A percentile compares a stretch with the other conserved stretches of the same genome.
phyloP scores from a whole-genome alignment of 2,797 vertebrate genomes.

The Lepidocolaptes lacrymiger region DNA sequence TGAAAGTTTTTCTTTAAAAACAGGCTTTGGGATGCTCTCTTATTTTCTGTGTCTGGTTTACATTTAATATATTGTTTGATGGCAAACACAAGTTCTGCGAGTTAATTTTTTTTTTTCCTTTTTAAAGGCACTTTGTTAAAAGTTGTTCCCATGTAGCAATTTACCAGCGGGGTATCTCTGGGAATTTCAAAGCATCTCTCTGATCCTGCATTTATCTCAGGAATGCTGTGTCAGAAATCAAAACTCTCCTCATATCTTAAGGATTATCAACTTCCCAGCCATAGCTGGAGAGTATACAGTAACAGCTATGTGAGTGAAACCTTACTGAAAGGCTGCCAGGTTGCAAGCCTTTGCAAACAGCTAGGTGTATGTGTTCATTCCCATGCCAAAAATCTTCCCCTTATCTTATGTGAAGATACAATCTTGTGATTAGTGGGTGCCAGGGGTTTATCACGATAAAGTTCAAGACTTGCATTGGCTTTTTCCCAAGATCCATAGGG shows the following conservation, averaged over 20 bases:
- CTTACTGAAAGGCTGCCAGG: slow-evolving; percentile 79
- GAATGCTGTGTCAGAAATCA: slow-evolving; percentile 99
- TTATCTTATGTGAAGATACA: slow-evolving; percentile 81
- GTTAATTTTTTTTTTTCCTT: background rate
- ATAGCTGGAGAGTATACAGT: slow-evolving; percentile 92
- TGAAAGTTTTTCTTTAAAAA: background rate
- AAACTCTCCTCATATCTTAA: slow-evolving; percentile 96
- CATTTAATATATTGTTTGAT: slow-evolving; percentile 79
- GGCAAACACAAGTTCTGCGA: slow-evolving; percentile 57
- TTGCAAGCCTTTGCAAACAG: slow-evolving; percentile 72
- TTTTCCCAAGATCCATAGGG: slow-evolving; percentile 64
- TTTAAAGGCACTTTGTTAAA: slow-evolving; percentile 80
- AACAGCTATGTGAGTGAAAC: slow-evolving; percentile 85
- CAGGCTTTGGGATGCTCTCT: slow-evolving; percentile 37
- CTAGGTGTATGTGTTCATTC: slow-evolving; percentile 79
- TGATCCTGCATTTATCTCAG: slow-evolving; percentile 97
- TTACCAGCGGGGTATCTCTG: slow-evolving; percentile 77
- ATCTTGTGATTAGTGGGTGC: slow-evolving; percentile 75
- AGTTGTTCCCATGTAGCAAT: slow-evolving; percentile 76
- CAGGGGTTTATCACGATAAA: slow-evolving; percentile 80
- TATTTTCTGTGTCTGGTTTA: slow-evolving; percentile 80
- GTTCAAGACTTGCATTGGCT: slow-evolving; percentile 70
- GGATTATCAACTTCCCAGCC: slow-evolving; percentile 90
- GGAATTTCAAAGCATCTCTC: slow-evolving; percentile 91
- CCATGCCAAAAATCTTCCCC: slow-evolving; percentile 73